Conservation (phyloP, 2,797 vertebrate genomes). For the Poliocrania exsul region DNA sequence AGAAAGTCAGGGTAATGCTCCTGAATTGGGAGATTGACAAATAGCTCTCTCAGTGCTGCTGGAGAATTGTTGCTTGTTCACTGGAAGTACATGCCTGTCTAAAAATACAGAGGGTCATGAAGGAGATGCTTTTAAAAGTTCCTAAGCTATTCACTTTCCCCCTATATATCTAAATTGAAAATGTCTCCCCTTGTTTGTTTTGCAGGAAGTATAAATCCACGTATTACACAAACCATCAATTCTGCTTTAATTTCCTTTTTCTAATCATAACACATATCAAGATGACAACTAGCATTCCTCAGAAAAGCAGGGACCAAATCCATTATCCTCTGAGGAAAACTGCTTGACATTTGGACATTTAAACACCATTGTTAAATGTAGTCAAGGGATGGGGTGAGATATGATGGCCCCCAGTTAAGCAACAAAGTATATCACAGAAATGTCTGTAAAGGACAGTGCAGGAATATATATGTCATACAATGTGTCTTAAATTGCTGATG, state of each 20-base stretch:
- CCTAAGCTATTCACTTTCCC: neutral
- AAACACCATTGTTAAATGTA: neutral
- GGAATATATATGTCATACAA: neutral
- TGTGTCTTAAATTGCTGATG: neutral
- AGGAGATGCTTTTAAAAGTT: neutral
- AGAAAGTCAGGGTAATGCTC: neutral
- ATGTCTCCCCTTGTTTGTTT: neutral
- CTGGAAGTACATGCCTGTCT: neutral
- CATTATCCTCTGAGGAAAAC: neutral
- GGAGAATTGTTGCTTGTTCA: neutral
- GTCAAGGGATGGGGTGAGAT: neutral
- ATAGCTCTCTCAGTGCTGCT: neutral
- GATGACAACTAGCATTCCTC: neutral
- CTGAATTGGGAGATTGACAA: neutral
- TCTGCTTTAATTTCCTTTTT: neutral
- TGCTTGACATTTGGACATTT: neutral
- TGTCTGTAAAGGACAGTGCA: neutral
- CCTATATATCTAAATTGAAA: conserved; percentile 27
- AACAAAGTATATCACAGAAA: neutral
- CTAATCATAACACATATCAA: neutral
- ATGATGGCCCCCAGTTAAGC: neutral
- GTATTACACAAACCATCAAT: neutral
- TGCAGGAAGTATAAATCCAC: neutral
- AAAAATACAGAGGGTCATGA: neutral
- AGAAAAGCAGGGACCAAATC: neutral